Evolutionary conservation across 2,797 vertebrate genomes (phyloP).

Genomic region (Sylvilagus floridanus): DNA sequence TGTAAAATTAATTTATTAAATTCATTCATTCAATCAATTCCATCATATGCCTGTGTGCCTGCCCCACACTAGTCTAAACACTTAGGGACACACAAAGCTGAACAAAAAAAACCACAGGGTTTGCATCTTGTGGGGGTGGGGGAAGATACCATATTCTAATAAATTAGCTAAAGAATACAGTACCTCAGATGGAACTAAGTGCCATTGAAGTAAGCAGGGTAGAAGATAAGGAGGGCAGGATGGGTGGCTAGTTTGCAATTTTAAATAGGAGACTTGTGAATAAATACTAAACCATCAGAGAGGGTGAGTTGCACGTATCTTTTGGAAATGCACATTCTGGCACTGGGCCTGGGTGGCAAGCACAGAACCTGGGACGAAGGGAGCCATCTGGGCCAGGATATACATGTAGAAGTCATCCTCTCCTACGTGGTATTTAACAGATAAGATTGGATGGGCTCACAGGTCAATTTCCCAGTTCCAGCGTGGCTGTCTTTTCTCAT

Average conservation of each 20-base stretch:
- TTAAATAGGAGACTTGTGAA: not conserved
- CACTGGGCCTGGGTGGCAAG: not conserved
- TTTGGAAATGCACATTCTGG: not conserved
- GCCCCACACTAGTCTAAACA: not conserved
- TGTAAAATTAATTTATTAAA: not conserved
- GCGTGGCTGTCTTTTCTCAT: not conserved
- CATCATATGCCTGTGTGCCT: not conserved
- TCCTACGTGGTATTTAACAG: not conserved
- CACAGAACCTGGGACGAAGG: not conserved
- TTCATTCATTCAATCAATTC: not conserved
- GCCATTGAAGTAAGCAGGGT: not conserved
- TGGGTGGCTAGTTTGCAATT: not conserved
- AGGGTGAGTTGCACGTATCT: not conserved
- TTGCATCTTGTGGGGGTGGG: not conserved
- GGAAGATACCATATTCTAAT: not conserved
- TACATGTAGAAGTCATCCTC: not conserved
- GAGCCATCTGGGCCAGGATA: not conserved
- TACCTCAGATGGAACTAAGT: not conserved
- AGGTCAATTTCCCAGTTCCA: not conserved
- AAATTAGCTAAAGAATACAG: not conserved
- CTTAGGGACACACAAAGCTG: not conserved
- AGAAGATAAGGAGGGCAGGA: not conserved
- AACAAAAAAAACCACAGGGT: not conserved
- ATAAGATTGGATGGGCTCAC: not conserved
- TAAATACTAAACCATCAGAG: not conserved